These are phyloP conservation scores for Hemaris fuciformis DNA, from an alignment of 2,888 invertebrate genomes.

Conservation along the genomic window DNA sequence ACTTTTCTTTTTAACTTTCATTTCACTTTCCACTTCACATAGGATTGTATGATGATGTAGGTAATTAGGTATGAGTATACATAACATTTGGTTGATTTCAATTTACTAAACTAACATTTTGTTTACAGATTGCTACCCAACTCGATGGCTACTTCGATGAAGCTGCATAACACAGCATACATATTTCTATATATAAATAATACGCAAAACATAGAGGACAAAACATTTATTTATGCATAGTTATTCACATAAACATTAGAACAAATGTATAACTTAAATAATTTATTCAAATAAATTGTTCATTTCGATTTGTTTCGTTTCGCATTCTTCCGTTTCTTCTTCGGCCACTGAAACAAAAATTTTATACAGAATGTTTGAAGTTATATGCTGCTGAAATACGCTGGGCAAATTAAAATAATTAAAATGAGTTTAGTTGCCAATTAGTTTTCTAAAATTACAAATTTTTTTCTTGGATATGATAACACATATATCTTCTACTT, in stretches of 20 bases:
- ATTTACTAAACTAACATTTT: background rate
- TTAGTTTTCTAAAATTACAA: no score
- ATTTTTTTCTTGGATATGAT: no score
- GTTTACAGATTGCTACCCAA: constrained; percentile 85
- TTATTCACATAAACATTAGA: background rate
- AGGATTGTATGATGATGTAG: no score
- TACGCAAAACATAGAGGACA: background rate
- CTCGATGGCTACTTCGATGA: constrained; percentile 97
- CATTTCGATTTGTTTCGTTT: constrained; percentile 11
- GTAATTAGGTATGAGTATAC: no score
- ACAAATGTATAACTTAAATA: background rate
- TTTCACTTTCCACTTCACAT: no score
- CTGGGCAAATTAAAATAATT: no score
- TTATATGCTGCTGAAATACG: no score
- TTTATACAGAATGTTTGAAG: background rate
- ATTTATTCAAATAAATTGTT: constrained; percentile 23
- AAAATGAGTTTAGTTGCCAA: no score
- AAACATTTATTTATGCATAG: background rate
- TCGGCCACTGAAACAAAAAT: constrained; percentile 70
- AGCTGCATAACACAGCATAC: constrained; percentile 80
- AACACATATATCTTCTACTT: no score
- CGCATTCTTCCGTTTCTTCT: constrained; percentile 40
- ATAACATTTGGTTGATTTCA: no score
- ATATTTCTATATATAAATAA: constrained; percentile 23
- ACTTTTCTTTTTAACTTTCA: no score